Evolutionary conservation across 2,797 vertebrate genomes (phyloP), one percentile per base, ranked within the genome.

Genomic region (Typhlichthys eigenmanni): DNA sequence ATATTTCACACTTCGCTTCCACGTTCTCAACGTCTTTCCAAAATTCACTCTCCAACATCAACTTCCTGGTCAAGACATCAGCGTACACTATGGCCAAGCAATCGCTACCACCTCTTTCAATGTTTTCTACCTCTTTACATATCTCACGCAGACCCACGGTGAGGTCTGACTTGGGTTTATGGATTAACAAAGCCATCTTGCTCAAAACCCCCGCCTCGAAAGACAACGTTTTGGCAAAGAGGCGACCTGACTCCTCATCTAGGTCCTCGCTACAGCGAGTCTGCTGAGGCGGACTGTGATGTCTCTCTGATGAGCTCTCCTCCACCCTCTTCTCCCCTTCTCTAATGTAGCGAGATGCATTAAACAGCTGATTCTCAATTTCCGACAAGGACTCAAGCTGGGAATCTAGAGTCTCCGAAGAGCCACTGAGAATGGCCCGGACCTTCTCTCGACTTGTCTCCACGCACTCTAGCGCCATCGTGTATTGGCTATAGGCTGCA

Each of bases 191-290:
- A 1, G 95, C 94, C 89, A 99, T 95, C 54, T 94, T 95, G 79
- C 88, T 93, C 64, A 99, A 92, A 82, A 98, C 89, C 0, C 92
- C 81, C 0, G 95, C 95, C 81, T 98, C 96, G 74, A 96, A 95
- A 1, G 93, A 88, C 61, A 99, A 86, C 1, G 92, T 96, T 80
- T 92, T 92, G 47, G 95, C 93, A 77, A 98, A 95, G 61, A 92
- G 82, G 13, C 88, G 90, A 59, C 95, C 46, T 17, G 92, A 91
- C 32, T 93, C 57, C 24, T 90, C 78, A 11, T 94, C 91, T 0
- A 82, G 82, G 65, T 76, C 43, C 4, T 76, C 77, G 0, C 14
- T 45, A 46, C 60, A 9, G 9, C 51, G 9, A 24, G 45, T 50
- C 53, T 89, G 85, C 53, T 71, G 57, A n/a, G 74, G 69, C 53